phyloP scores from a whole-genome alignment of 1,140 invertebrate genomes.

The Scaptomyza hsui region DNA sequence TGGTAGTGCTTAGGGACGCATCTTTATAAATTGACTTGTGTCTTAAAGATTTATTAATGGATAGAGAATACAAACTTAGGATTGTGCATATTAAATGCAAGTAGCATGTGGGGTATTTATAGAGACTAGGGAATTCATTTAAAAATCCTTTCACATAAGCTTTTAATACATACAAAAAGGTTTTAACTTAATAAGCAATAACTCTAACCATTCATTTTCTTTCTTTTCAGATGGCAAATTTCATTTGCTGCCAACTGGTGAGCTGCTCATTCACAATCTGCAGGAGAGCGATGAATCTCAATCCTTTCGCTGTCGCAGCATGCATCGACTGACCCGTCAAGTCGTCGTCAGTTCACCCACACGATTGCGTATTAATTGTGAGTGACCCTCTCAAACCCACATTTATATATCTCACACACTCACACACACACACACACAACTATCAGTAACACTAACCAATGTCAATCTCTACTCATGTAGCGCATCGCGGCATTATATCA shows the following conservation, averaged over 20 bases:
- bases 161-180: no score
- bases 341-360: slow-evolving; percentile 89
- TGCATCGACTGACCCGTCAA: slow-evolving; percentile 90
- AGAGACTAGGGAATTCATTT: no score
- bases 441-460: slow-evolving; percentile 52
- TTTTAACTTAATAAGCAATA: slow-evolving; percentile 6
- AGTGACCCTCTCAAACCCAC: slow-evolving; percentile 71
- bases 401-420: slow-evolving; percentile 19
- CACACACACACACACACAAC: slow-evolving; percentile 20
- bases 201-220: slow-evolving; percentile 10
- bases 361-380: slow-evolving; percentile 89
- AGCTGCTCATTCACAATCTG: slow-evolving; percentile 90
- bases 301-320: slow-evolving; percentile 90
- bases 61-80: not conserved
- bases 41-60: slow-evolving; percentile 7
- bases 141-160: no score
- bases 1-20: slow-evolving; percentile 16
- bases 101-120: no score
- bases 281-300: slow-evolving; percentile 90
- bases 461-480: slow-evolving; percentile 83
- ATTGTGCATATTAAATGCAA: not conserved
- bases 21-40: not conserved
- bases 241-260: slow-evolving; percentile 91
- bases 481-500: slow-evolving; percentile 88
- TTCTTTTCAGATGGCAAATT: slow-evolving; percentile 89